Percentiles rank a stretch among this genome's conserved stretches.
Evolutionary conservation across 2,888 invertebrate species (phyloP).

Genomic region (Trichopoda pennipes): DNA sequence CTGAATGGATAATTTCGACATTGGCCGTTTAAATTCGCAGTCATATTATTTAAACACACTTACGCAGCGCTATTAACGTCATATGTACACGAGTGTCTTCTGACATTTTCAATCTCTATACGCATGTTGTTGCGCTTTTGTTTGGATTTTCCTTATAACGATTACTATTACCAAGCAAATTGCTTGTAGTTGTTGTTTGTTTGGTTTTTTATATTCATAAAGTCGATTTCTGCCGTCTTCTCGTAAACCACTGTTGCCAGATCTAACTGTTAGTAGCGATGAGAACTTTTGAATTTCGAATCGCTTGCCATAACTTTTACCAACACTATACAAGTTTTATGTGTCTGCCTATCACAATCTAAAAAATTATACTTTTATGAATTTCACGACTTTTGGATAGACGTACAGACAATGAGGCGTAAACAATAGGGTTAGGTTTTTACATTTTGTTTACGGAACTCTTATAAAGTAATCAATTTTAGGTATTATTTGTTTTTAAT

Average conservation of each 20-base stretch:
- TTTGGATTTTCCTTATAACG: conserved; percentile 16
- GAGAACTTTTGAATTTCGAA: too few species aligned
- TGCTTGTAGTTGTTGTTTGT: conserved; percentile 30
- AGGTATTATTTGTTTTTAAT: too few species aligned
- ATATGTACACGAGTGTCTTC: conserved; percentile 57
- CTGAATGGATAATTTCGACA: not conserved
- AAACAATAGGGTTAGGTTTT: too few species aligned
- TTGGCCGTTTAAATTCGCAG: not conserved
- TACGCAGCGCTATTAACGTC: conserved; percentile 30
- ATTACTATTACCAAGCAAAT: not conserved
- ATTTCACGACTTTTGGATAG: too few species aligned
- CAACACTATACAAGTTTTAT: too few species aligned
- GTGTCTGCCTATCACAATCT: too few species aligned
- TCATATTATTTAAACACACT: not conserved
- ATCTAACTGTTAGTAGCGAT: too few species aligned
- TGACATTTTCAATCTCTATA: conserved; percentile 61
- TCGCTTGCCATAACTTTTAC: too few species aligned
- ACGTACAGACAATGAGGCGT: too few species aligned
- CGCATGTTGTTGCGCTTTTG: conserved; percentile 22
- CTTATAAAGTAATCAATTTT: too few species aligned
- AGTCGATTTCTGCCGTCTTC: conserved; percentile 17
- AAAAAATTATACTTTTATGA: too few species aligned
- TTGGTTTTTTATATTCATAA: conserved; percentile 35
- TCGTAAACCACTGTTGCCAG: not conserved
- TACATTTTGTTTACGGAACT: too few species aligned